phyloP scores from a whole-genome alignment of 2,888 invertebrate genomes.

The Scaptomyza parva region DNA sequence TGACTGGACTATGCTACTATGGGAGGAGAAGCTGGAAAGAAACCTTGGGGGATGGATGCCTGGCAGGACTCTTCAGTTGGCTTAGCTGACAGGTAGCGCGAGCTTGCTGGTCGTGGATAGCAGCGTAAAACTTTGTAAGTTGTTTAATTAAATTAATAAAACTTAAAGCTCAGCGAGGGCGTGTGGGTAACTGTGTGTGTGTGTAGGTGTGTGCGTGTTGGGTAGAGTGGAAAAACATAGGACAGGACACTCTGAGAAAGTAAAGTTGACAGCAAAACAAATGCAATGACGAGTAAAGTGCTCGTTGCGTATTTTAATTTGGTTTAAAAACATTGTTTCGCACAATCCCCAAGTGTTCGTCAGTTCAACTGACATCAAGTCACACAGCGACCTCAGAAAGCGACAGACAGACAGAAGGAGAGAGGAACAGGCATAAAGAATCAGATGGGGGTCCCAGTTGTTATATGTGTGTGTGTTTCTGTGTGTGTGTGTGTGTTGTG shows the following conservation, averaged over 20 bases:
- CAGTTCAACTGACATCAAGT: conserved; percentile 75
- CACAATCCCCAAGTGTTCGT: conserved; percentile 77
- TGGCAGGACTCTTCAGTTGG: conserved; percentile 25
- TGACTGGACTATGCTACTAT: conserved; percentile 46
- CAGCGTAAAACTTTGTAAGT: conserved; percentile 74
- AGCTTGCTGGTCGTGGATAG: conserved; percentile 63
- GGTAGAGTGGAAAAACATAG: conserved; percentile 40
- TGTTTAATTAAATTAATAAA: conserved; percentile 81
- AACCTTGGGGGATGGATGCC: conserved; percentile 26
- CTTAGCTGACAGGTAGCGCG: conserved; percentile 45
- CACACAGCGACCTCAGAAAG: conserved; percentile 40
- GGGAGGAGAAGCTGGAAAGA: too few species aligned
- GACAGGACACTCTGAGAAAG: conserved; percentile 69
- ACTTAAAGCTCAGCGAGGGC: conserved; percentile 69
- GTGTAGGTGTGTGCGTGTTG: conserved; percentile 11
- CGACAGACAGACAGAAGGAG: neutral
- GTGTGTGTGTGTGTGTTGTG: conserved; percentile 64
- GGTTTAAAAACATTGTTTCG: conserved; percentile 80
- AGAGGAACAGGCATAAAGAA: conserved; percentile 46
- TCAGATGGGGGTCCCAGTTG: conserved; percentile 44
- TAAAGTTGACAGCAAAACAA: conserved; percentile 76
- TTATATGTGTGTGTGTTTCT: conserved; percentile 37
- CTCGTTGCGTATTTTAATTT: conserved; percentile 78
- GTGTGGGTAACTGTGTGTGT: conserved; percentile 19
- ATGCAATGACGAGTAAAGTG: conserved; percentile 76